Evolutionary conservation across 2,888 invertebrate species (phyloP).

Genomic region (Perithous albicinctus): DNA sequence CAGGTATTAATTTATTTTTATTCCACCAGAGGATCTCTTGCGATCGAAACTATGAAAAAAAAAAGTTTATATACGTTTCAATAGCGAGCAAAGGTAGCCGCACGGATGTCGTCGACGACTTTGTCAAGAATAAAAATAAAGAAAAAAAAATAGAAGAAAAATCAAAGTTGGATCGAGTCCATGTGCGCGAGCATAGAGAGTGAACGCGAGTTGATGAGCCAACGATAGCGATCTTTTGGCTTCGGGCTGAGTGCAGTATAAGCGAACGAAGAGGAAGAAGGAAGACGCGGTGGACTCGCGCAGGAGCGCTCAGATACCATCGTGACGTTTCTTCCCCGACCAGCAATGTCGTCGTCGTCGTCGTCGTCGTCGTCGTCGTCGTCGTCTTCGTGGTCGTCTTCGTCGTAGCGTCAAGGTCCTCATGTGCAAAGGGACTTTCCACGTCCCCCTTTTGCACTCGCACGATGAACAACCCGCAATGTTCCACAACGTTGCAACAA

Average conservation of each 20-base stretch:
- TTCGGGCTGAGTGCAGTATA: conserved; percentile 55
- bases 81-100: conserved; percentile 45
- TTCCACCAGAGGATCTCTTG: neutral
- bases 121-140: conserved; percentile 41
- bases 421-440: conserved; percentile 58
- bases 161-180: conserved; percentile 65
- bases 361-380: conserved; percentile 62
- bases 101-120: conserved; percentile 55
- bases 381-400: conserved; percentile 63
- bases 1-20: conserved; percentile 10
- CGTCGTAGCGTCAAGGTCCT: conserved; percentile 75
- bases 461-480: conserved; percentile 72
- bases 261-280: conserved; percentile 48
- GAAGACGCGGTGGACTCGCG: conserved; percentile 70
- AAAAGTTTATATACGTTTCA: conserved; percentile 17
- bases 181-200: conserved; percentile 72
- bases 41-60: conserved; percentile 34
- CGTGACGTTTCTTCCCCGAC: conserved; percentile 73
- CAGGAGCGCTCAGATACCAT: conserved; percentile 75
- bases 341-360: conserved; percentile 65
- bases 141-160: conserved; percentile 26
- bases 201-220: conserved; percentile 75
- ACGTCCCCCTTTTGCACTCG: conserved; percentile 56
- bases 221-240: conserved; percentile 75
- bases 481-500: conserved; percentile 59